Evolutionary conservation across 2,113 vertebrate genomes (phyloP).

Genomic region (Camelus bactrianus): DNA sequence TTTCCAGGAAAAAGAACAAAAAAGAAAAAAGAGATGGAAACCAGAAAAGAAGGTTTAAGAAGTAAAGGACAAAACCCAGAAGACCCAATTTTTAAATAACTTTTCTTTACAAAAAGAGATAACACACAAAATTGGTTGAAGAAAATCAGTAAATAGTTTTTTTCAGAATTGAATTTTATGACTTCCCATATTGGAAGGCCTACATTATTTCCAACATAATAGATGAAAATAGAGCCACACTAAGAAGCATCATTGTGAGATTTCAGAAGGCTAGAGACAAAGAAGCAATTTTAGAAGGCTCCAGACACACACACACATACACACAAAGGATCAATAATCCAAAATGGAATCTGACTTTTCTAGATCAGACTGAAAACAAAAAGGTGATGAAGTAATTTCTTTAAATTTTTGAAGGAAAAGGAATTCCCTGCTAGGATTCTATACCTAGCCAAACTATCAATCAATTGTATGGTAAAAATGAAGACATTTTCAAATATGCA

Average conservation of each 20-base stretch:
- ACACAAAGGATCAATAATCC: not conserved
- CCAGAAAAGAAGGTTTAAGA: not conserved
- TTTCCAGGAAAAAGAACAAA: not conserved
- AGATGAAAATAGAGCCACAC: not conserved
- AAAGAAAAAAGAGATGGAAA: not conserved
- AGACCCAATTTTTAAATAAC: not conserved
- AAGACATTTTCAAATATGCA: not conserved
- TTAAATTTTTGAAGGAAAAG: conserved; percentile 15
- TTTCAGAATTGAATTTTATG: not conserved
- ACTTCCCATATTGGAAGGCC: not conserved
- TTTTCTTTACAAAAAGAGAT: not conserved
- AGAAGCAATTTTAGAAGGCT: not conserved
- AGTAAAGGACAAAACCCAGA: not conserved
- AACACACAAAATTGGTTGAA: not conserved
- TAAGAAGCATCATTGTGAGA: not conserved
- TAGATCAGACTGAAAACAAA: not conserved
- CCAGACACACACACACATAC: not conserved
- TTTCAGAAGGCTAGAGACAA: conserved; percentile 33
- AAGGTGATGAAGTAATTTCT: not conserved
- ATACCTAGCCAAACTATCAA: conserved; percentile 51
- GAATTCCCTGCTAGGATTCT: not conserved
- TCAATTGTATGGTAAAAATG: not conserved
- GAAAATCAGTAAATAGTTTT: not conserved
- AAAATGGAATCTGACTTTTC: conserved; percentile 28
- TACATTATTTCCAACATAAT: not conserved